Evolutionary conservation across 30 jellyfish, hydroid and myxozoan species (phyloP), one percentile per base, ranked within the genome.

Genomic region (Rhopilema esculentum): DNA sequence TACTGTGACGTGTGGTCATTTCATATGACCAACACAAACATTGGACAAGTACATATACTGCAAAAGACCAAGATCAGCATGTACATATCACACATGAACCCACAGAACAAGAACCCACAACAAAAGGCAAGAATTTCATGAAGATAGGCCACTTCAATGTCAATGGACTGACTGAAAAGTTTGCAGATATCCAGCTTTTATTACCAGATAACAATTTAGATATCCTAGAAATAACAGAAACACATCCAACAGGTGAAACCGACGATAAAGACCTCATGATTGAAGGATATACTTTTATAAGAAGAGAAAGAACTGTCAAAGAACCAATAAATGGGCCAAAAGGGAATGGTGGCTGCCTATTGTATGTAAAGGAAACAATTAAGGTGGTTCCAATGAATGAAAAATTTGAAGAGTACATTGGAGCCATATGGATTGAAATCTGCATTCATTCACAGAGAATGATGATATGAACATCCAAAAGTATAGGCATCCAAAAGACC

Each of bases 231-330:
- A n/a, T n/a, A n/a, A n/a, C n/a, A n/a, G n/a, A n/a, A n/a, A n/a
- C n/a, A n/a, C n/a, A n/a, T n/a, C 18, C 40, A 12, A 30, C 26
- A 51, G 88, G 23, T 51, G 65, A 27, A 12, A 77, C 61, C 61
- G 88, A 61, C 0, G 76, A 77, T 77, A 77, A 77, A 57, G 88
- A 77, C 27, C 27, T 77, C 62, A 66, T 0, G 0, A 30, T 75
- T 1, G 28, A 52, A 31, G 77, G 88, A 22, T 77, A 77, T 77
- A 31, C 71, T 21, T 29, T 77, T 6, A 26, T 0, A 27, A 77
- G 78, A 57, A 52, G 61, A 30, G 77, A 77, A 29, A 77, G 88
- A 77, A n/a, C n/a, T n/a, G n/a, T n/a, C n/a, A n/a, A n/a, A n/a
- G n/a, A n/a, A n/a, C n/a, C n/a, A n/a, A n/a, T n/a, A n/a, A n/a